These are phyloP conservation scores for Heterotilapia buettikoferi DNA, from an alignment of 2,113 vertebrate genomes.

Conservation along the genomic window DNA sequence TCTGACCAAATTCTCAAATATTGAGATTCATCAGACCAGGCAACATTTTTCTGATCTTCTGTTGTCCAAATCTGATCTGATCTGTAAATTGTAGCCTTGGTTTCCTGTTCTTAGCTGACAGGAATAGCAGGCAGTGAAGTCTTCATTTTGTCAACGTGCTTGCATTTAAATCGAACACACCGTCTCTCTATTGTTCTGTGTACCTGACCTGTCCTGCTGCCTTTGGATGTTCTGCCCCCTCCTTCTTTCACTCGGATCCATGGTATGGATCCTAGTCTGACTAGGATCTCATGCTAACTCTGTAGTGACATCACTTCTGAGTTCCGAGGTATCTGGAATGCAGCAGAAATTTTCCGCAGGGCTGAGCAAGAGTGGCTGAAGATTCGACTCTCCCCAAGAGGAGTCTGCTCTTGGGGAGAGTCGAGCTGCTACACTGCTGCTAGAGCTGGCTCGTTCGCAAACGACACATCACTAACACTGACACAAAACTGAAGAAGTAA, in stretches of 20 bases:
- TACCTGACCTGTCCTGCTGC: neutral
- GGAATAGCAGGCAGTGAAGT: neutral
- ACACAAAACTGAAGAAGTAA: neutral
- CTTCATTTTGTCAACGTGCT: neutral
- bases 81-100: neutral
- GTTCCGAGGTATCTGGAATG: neutral
- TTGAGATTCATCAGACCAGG: neutral
- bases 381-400: neutral
- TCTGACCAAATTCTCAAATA: neutral
- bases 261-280: rapidly evolving
- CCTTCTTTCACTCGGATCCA: neutral
- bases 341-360: neutral
- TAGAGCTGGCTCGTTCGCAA: neutral
- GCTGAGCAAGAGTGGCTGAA: neutral
- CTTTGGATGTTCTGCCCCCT: neutral
- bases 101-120: neutral
- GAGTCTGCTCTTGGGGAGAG: neutral
- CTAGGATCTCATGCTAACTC: neutral
- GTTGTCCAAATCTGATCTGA: neutral
- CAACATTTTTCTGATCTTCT: neutral
- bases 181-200: neutral
- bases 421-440: neutral
- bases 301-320: neutral
- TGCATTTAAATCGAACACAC: neutral
- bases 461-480: neutral